Evolutionary conservation across 1,140 invertebrate genomes (phyloP).

Genomic region (Drosophila novamexicana): DNA sequence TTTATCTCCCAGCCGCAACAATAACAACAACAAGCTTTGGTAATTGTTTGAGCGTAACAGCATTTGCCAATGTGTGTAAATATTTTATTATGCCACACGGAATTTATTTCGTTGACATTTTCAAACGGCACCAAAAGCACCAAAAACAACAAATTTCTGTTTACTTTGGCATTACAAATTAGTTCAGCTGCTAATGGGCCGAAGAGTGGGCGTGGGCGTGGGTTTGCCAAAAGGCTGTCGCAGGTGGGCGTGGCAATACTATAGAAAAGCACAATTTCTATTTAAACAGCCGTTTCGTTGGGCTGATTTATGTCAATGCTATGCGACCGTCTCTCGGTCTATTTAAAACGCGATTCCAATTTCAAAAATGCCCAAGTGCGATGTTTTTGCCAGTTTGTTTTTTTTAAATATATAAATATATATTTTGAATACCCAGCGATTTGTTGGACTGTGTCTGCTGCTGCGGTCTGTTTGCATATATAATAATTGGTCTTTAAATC

Average conservation of each 20-base stretch:
- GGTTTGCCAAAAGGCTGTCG: background rate
- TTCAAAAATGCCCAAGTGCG: slow-evolving; percentile 15
- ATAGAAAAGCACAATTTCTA: slow-evolving; percentile 71
- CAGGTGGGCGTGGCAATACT: background rate
- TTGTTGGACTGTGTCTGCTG: too few species aligned
- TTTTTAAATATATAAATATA: background rate
- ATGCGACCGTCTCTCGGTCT: slow-evolving; percentile 8
- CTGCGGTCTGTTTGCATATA: slow-evolving; percentile 6
- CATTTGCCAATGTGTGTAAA: slow-evolving; percentile 63
- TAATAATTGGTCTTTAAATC: slow-evolving; percentile 57
- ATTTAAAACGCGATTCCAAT: slow-evolving; percentile 15
- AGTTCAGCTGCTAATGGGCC: slow-evolving; percentile 48
- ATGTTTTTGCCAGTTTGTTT: background rate
- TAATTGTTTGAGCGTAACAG: slow-evolving; percentile 46
- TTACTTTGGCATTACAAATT: slow-evolving; percentile 65
- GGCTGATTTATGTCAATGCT: slow-evolving; percentile 56
- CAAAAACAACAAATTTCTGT: slow-evolving; percentile 38
- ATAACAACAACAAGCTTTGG: slow-evolving; percentile 14
- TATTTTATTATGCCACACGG: slow-evolving; percentile 61
- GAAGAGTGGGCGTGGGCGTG: background rate
- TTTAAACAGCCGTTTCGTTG: slow-evolving; percentile 68
- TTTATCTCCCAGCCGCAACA: slow-evolving; percentile 31
- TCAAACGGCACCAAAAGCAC: slow-evolving; percentile 31
- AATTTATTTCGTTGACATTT: slow-evolving; percentile 62
- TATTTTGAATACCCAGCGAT: too few species aligned